Base-by-base conservation (phyloP, 2,113 vertebrate species). In the Larimichthys polyactis region DNA sequence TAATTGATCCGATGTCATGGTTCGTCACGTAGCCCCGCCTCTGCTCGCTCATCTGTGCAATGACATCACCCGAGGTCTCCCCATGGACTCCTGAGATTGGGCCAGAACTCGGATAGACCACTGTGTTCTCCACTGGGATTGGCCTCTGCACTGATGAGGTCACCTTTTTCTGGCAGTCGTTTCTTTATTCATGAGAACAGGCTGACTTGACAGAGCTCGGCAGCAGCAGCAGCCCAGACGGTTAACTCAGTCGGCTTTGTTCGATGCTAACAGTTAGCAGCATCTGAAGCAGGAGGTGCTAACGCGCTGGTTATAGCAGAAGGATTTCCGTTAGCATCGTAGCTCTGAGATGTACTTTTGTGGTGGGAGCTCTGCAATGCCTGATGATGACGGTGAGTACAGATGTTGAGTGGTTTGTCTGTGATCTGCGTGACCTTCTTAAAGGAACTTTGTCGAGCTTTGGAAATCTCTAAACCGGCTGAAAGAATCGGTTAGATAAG, bases 371-470 rank as follows among this genome's bases (percentile, higher is more conserved):
- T 78, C 68, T 64, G 51, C 11, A 16, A 4, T 29, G 46, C 71
- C 71, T 73, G 72, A 77, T 65, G 72, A 77, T 69, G 77, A 84
- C 48, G 81, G 81, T 83, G 81, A 87, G 80, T 83, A 79, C 48
- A 63, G 80, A 75, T 86, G 10, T 43, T 36, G 11, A 6, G 65
- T 12, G 11, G 43, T 51, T 49, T 7, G 17, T 76, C 43, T 32
- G 20, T 36, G 16, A 40, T 72, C 32, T 57, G 29, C 22, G 22
- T 66, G 64, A 17, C 16, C 16, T 51, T 19, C 16, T 51, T 51
- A 6, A 17, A 51, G 16, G 49, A 51, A 19, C 6, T 16, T 49
- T 17, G 48, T 49, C 1, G 52, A 55, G 3, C 20, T 55, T 11
- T 4, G 27, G 27, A 27, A 27, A 27, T 27, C 11, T 55, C n/a